Evolutionary conservation across 2,888 invertebrate species (phyloP).

Genomic region (Cheilosia impressa): DNA sequence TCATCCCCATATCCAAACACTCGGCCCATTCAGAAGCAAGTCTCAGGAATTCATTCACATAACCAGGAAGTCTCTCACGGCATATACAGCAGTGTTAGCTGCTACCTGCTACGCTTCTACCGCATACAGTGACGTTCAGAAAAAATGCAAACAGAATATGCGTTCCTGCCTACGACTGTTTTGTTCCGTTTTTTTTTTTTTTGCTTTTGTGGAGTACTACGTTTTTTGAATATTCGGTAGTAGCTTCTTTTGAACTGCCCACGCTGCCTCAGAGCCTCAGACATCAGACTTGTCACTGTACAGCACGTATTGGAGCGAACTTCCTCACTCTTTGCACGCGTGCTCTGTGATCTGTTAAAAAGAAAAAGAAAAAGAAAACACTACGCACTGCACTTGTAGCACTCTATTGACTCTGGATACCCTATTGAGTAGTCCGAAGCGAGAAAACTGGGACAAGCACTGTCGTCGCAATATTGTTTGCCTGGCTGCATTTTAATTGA

Average conservation of each 20-base stretch:
- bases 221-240: slow-evolving; percentile 66
- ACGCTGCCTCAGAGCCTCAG: slow-evolving; percentile 37
- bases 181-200: slow-evolving; percentile 29
- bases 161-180: slow-evolving; percentile 48
- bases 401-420: slow-evolving; percentile 30
- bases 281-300: not conserved
- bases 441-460: slow-evolving; percentile 36
- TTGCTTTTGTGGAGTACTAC: slow-evolving; percentile 35
- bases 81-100: not conserved
- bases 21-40: slow-evolving; percentile 45
- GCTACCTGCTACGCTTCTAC: slow-evolving; percentile 21
- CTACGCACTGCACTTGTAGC: slow-evolving; percentile 48
- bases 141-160: slow-evolving; percentile 49
- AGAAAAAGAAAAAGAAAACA: slow-evolving; percentile 18
- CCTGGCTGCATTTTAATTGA: slow-evolving; percentile 46
- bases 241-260: slow-evolving; percentile 60
- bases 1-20: slow-evolving; percentile 15
- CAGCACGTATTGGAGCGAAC: slow-evolving; percentile 41
- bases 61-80: slow-evolving; percentile 63
- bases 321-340: slow-evolving; percentile 44
- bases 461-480: slow-evolving; percentile 17
- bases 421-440: slow-evolving; percentile 10
- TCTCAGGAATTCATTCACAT: slow-evolving; percentile 69
- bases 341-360: slow-evolving; percentile 44
- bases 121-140: not conserved